Percentiles rank a stretch among this genome's conserved stretches.
These are phyloP conservation scores for Eleutherodactylus coqui DNA, from an alignment of 2,797 vertebrate genomes.

Conservation along the genomic window DNA sequence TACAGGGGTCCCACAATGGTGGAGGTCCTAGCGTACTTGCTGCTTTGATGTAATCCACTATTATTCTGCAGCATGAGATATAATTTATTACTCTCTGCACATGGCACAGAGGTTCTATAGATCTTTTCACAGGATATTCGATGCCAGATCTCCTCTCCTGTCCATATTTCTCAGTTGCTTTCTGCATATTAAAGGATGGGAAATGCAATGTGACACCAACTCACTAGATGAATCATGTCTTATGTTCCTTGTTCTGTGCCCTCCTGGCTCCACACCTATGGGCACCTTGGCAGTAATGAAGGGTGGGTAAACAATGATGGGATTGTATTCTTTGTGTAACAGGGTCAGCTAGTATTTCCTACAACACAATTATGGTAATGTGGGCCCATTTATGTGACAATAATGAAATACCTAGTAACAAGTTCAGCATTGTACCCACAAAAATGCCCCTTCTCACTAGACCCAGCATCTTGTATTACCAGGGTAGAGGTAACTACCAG, in stretches of 20 bases:
- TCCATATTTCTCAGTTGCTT: neutral
- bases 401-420: neutral
- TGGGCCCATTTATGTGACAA: neutral
- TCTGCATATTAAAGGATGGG: neutral
- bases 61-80: too few relatives aligned
- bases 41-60: too few relatives aligned
- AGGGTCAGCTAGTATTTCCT: conserved; percentile 31
- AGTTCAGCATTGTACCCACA: neutral
- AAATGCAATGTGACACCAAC: neutral
- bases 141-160: neutral
- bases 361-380: conserved; percentile 18
- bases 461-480: neutral
- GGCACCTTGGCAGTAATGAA: neutral
- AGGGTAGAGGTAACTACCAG: neutral
- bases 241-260: neutral
- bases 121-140: too few relatives aligned
- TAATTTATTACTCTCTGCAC: too few relatives aligned
- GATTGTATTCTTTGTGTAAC: conserved; percentile 5
- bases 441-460: neutral
- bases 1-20: too few relatives aligned
- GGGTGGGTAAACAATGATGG: neutral
- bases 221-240: neutral
- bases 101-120: too few relatives aligned
- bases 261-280: neutral
- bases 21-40: too few relatives aligned